A percentile compares a stretch with the other conserved stretches of the same genome.
Conservation (phyloP, 2,797 vertebrate genomes). For the Lagorchestes hirsutus region DNA sequence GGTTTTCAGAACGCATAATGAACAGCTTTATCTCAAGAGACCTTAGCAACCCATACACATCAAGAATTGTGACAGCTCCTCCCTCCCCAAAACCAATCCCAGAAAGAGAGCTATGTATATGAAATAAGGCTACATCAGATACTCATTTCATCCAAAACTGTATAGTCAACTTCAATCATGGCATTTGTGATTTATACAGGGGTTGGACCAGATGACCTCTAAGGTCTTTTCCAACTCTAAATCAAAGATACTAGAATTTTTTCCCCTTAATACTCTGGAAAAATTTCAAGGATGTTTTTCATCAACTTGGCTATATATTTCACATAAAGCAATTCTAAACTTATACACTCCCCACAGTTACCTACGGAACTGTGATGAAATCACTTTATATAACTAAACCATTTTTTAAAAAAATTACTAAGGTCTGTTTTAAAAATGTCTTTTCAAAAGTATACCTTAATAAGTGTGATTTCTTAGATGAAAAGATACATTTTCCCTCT, state of each 20-base stretch:
- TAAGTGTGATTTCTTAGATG: background rate
- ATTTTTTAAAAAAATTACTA: constrained; percentile 8
- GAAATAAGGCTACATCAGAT: background rate
- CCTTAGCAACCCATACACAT: constrained; percentile 80
- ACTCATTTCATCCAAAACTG: background rate
- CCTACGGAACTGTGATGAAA: background rate
- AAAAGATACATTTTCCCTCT: background rate
- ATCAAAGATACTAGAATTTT: background rate
- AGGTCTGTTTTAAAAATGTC: background rate
- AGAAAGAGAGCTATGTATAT: constrained; percentile 29
- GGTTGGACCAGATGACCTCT: background rate
- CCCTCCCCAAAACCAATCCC: constrained; percentile 71
- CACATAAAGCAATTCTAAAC: background rate
- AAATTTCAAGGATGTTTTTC: background rate
- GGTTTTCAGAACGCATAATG: constrained; percentile 91
- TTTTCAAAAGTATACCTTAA: background rate
- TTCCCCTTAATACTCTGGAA: constrained; percentile 4
- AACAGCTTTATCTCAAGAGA: constrained; percentile 87
- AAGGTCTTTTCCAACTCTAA: background rate
- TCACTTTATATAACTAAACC: background rate
- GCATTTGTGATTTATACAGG: background rate
- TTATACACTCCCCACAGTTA: background rate
- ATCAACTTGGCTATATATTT: constrained; percentile 9
- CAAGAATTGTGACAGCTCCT: constrained; percentile 71
- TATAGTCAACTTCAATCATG: constrained; percentile 13